Evolutionary conservation across 2,797 vertebrate genomes (phyloP).

Genomic region (Sebastes elongatus): DNA sequence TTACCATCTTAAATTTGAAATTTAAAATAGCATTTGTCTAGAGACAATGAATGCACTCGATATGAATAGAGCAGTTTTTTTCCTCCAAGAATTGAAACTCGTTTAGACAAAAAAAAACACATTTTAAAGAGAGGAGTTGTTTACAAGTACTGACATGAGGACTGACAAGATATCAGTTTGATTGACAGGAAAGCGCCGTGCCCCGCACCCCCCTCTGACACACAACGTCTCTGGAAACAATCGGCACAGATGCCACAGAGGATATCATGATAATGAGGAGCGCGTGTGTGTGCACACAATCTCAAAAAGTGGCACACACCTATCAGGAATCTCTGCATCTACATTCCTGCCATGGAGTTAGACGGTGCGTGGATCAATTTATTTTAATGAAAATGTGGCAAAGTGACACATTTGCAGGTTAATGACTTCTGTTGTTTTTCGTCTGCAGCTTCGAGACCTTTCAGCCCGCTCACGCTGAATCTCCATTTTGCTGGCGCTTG

Average conservation of each 20-base stretch:
- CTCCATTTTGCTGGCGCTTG: conserved; percentile 32
- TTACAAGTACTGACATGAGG: neutral
- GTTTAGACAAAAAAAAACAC: neutral
- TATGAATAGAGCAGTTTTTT: neutral
- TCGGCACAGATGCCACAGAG: conserved; percentile 18
- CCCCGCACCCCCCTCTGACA: neutral
- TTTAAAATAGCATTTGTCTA: neutral
- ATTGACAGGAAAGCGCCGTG: conserved; percentile 24
- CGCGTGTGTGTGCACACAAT: neutral
- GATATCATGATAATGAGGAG: conserved; percentile 42
- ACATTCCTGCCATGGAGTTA: neutral
- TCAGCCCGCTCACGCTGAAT: conserved; percentile 5
- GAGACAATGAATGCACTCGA: neutral
- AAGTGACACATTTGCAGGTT: conserved; percentile 28
- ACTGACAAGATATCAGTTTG: conserved; percentile 12
- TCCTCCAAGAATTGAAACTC: neutral
- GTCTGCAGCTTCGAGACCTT: conserved; percentile 11
- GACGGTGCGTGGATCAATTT: neutral
- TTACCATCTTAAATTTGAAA: neutral
- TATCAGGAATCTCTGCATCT: neutral
- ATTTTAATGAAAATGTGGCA: conserved; percentile 16
- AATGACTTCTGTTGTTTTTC: conserved; percentile 18
- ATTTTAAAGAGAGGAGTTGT: neutral
- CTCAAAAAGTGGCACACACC: neutral
- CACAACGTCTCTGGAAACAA: conserved; percentile 4